Evolutionary conservation across 2,888 invertebrate genomes (phyloP).

Genomic region (Lissocephala sabroskyi): DNA sequence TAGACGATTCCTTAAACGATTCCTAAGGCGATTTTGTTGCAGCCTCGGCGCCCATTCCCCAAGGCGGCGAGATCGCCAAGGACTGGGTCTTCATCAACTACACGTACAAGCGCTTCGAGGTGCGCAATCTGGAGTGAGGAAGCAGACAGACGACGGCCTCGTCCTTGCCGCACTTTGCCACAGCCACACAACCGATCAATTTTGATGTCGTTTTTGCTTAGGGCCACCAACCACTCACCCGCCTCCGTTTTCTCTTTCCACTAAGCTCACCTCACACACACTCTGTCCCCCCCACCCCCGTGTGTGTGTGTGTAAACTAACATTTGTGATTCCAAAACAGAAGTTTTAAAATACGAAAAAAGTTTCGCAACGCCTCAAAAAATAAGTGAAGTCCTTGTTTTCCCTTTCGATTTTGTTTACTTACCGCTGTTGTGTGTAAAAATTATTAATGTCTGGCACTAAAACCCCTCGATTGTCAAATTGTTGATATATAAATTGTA

Average conservation of each 20-base stretch:
- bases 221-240: not conserved
- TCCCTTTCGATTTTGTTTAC: constrained; percentile 35
- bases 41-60: constrained; percentile 90
- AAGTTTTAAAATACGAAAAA: constrained; percentile 10
- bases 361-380: too few relatives aligned
- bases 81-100: constrained; percentile 99
- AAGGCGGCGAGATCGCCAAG: constrained; percentile 95
- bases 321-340: constrained; percentile 59
- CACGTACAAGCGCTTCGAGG: constrained; percentile 99
- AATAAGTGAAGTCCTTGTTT: constrained; percentile 33
- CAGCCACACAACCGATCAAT: constrained; percentile 17
- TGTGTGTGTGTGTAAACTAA: constrained; percentile 61
- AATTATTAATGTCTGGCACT: constrained; percentile 20
- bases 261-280: constrained; percentile 58
- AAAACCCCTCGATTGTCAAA: too few relatives aligned
- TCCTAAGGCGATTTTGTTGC: constrained; percentile 52
- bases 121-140: constrained; percentile 69
- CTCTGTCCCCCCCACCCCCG: too few relatives aligned
- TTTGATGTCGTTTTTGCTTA: constrained; percentile 7
- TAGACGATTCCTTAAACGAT: constrained; percentile 1
- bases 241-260: constrained; percentile 38
- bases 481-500: constrained; percentile 14
- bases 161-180: constrained; percentile 53
- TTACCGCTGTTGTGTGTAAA: constrained; percentile 28
- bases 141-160: constrained; percentile 25